Conservation (phyloP, 2,888 invertebrate genomes). For the Zhengitettix transpicula region DNA sequence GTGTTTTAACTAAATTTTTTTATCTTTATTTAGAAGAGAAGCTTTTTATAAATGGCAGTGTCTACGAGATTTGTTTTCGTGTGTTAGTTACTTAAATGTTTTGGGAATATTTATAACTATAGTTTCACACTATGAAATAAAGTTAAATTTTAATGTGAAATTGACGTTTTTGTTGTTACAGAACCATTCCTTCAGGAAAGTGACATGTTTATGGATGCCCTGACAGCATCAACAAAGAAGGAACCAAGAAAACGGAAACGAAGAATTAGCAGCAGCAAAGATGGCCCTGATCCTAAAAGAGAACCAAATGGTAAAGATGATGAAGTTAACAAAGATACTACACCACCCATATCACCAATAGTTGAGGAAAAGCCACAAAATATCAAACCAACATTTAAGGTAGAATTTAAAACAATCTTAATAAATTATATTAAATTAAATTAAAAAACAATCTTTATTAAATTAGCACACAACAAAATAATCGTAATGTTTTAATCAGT, state of each 20-base stretch:
- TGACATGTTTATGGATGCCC: conserved; percentile 84
- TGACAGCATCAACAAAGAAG: conserved; percentile 58
- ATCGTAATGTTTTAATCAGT: conserved; percentile 29
- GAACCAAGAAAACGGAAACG: conserved; percentile 66
- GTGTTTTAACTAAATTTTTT: no score
- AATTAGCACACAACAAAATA: not conserved
- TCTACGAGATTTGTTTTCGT: not conserved
- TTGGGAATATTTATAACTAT: not conserved
- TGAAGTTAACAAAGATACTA: conserved; percentile 20
- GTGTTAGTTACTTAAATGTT: not conserved
- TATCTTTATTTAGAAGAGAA: no score
- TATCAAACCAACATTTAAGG: conserved; percentile 30
- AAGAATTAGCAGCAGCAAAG: conserved; percentile 48
- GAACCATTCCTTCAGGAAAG: conserved; percentile 72
- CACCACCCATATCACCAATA: conserved; percentile 37
- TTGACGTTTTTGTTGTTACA: conserved; percentile 25
- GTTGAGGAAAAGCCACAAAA: conserved; percentile 19
- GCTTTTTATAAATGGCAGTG: not conserved
- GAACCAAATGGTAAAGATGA: conserved; percentile 9
- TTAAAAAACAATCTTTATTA: not conserved
- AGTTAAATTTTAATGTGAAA: not conserved
- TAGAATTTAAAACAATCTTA: conserved; percentile 14
- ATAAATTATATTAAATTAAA: not conserved
- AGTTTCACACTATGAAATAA: not conserved
- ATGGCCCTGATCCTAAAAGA: conserved; percentile 27